Evolutionary conservation across 2,888 invertebrate genomes (phyloP).

Genomic region (Dynastes hyllus): DNA sequence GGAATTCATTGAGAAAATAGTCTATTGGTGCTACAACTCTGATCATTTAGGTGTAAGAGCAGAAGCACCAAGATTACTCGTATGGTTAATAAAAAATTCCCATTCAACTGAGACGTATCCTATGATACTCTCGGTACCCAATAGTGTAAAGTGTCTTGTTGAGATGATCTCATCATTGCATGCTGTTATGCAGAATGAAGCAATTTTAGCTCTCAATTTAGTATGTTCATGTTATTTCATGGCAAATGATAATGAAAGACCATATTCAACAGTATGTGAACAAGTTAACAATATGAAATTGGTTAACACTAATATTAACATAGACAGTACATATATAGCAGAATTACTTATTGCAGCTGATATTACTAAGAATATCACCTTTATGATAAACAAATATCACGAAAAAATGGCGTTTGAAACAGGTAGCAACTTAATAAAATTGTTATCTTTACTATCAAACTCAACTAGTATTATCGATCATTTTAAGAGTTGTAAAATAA

Average conservation of each 20-base stretch:
- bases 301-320: neutral
- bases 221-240: constrained; percentile 66
- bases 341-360: constrained; percentile 62
- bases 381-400: constrained; percentile 65
- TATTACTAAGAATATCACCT: constrained; percentile 66
- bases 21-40: constrained; percentile 84
- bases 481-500: constrained; percentile 61
- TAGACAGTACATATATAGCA: constrained; percentile 37
- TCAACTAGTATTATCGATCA: constrained; percentile 60
- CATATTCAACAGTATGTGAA: constrained; percentile 15
- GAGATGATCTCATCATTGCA: constrained; percentile 90
- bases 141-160: constrained; percentile 83
- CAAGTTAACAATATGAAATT: constrained; percentile 36
- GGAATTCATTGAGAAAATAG: constrained; percentile 79
- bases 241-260: constrained; percentile 33
- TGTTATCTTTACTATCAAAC: constrained; percentile 63
- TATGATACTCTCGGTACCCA: constrained; percentile 74
- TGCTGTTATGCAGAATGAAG: constrained; percentile 91
- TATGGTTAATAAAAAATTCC: constrained; percentile 85
- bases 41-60: constrained; percentile 90
- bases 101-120: constrained; percentile 68
- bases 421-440: constrained; percentile 64
- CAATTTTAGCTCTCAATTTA: constrained; percentile 82
- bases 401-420: constrained; percentile 67
- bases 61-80: constrained; percentile 85